Conservation (phyloP, 2,797 vertebrate genomes). For the Microchirus variegatus region DNA sequence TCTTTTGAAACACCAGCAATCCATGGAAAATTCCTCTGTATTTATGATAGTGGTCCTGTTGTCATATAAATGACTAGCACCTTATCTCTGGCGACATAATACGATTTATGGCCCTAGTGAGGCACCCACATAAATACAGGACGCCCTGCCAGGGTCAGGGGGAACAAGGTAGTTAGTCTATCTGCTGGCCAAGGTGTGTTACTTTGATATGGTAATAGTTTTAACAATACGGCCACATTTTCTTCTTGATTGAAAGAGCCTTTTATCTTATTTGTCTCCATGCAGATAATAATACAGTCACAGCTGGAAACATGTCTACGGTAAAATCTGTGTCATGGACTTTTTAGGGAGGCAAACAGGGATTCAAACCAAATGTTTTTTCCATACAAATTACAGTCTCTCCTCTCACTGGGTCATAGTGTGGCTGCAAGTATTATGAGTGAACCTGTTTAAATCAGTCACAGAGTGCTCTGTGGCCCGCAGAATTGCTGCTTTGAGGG, state of each 20-base stretch:
- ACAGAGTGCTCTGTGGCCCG: too few relatives aligned
- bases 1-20: conserved; percentile 30
- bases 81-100: conserved; percentile 52
- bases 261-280: conserved; percentile 13
- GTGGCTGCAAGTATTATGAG: background rate
- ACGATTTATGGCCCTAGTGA: conserved; percentile 52
- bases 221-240: conserved; percentile 16
- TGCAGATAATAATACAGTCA: background rate
- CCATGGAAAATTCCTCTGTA: conserved; percentile 25
- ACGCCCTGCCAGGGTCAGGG: conserved; percentile 45
- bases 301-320: background rate
- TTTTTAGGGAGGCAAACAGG: conserved; percentile 1
- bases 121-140: conserved; percentile 45
- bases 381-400: conserved; percentile 2
- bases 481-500: too few relatives aligned
- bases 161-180: conserved; percentile 26
- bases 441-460: too few relatives aligned
- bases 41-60: conserved; percentile 46
- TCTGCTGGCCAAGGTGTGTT: conserved; percentile 12
- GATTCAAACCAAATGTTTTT: background rate
- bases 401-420: background rate
- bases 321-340: conserved; percentile 18
- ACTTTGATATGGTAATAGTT: conserved; percentile 28
- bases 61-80: conserved; percentile 55
- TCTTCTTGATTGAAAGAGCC: conserved; percentile 10